Evolutionary conservation across 2,888 invertebrate genomes (phyloP), one percentile per base, ranked within the genome.

Genomic region (Oscheius sp.): DNA sequence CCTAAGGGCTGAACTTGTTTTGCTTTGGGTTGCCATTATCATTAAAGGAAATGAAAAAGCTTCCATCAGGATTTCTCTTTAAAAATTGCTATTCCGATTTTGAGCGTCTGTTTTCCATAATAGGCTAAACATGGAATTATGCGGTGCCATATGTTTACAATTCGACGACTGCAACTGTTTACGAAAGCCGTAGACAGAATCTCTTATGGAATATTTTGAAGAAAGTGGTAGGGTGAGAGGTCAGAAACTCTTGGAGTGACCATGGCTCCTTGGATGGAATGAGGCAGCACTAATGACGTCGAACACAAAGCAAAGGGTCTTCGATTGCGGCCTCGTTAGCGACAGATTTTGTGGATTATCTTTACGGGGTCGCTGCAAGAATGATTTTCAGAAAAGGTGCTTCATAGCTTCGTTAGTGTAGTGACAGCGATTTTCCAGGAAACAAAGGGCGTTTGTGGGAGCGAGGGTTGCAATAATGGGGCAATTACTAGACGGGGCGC

Each of bases 271-370:
- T 34, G 17, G n/a, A 33, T 55, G 42, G 61, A 61, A 61, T 39
- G 50, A 48, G 50, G 39, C 50, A 31, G 17, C 27, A 50, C 64
- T 50, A 50, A 64, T 50, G 64, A 64, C 64, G 61, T 25, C 39
- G 48, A 48, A 48, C 64, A 64, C 50, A 64, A 64, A 61, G 61
- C 61, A 45, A 61, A 61, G 61, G 29, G 45, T 25, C 61, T 61
- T 61, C 61, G 61, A 61, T 61, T 61, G 61, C 45, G 45, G 61
- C 45, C 61, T 61, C 61, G 61, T 61, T 61, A 61, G 61, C 45
- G 29, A 61, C 45, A 61, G 61, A 61, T 45, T 61, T 55, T 45
- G 42, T 20, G 27, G 23, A 61, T 61, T 61, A 45, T 61, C 61
- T 39, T 39, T 27, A 45, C 29, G 61, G 61, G 25, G 20, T 15